Base-by-base conservation (phyloP, 2,113 vertebrate genomes). In the Ctenodactylus gundi region DNA sequence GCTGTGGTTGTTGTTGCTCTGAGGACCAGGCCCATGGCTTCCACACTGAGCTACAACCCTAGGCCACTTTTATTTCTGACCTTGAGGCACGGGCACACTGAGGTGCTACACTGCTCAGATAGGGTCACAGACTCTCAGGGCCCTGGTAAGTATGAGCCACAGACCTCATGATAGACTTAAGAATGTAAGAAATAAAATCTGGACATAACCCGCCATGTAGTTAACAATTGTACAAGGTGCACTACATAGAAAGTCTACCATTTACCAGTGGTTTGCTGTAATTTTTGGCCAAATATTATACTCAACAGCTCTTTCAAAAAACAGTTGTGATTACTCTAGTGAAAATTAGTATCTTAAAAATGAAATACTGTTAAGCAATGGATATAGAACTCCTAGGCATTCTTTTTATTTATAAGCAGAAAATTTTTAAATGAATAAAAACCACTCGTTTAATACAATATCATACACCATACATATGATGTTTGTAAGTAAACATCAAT, bases 311-410 rank as follows among this genome's bases (percentile, higher is more conserved):
- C 83, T 94, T 53, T 53, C 23, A 25, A 23, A 85, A 67, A 95
- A 96, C 77, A 60, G 29, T 46, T 70, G 14, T 85, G 29, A 85
- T 81, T 57, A 90, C 49, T 55, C 18, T 1, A 80, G 3, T 44
- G 93, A 95, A 64, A 41, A 88, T 60, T 82, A 93, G 70, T 31
- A 76, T 51, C 72, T 75, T 44, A 81, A 90, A 90, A 85, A 72
- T 64, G 57, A 85, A 94, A 84, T 57, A 85, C 20, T 58, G 60
- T 15, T 87, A 95, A 68, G 34, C 36, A 87, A 77, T 75, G 34
- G 21, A 53, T 62, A 85, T 60, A 44, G 81, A 70, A 55, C 41
- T 31, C 51, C 17, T 31, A 39, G 46, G 39, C 55, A 75, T 60
- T 68, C 68, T 49, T 94, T 83, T 60, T 75, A 88, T 44, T 64